These are phyloP conservation scores for Perithous albicinctus DNA, from an alignment of 2,888 invertebrate species.

Conservation along the genomic window DNA sequence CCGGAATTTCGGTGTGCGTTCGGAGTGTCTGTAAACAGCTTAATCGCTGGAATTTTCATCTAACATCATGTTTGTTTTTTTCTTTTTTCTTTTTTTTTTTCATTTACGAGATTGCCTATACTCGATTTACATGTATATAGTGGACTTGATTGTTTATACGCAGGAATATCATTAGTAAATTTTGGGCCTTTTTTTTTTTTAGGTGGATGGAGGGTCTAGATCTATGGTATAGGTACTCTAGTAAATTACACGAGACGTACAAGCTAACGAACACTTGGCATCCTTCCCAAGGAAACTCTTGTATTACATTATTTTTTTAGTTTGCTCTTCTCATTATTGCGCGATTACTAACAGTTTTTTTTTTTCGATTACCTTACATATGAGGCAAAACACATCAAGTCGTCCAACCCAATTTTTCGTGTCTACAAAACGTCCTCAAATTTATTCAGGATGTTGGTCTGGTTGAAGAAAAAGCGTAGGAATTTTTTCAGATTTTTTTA, in stretches of 20 bases:
- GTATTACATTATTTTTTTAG: constrained; percentile 36
- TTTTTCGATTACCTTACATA: constrained; percentile 23
- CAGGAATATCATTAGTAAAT: constrained; percentile 59
- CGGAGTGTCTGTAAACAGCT: constrained; percentile 46
- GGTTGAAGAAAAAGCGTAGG: no score
- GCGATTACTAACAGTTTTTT: constrained; percentile 45
- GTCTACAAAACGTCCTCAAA: no score
- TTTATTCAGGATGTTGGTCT: no score
- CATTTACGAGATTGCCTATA: constrained; percentile 61
- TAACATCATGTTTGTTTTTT: constrained; percentile 53
- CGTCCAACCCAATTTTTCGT: no score
- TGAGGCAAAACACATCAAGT: no score
- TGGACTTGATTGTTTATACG: constrained; percentile 73
- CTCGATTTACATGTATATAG: constrained; percentile 62
- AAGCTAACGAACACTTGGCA: constrained; percentile 65
- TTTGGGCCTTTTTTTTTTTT: constrained; percentile 5
- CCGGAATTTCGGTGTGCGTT: constrained; percentile 48
- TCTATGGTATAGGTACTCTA: constrained; percentile 58
- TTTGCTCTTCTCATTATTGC: constrained; percentile 58
- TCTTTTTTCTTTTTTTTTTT: no score
- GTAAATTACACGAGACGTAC: constrained; percentile 64
- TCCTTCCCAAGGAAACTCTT: constrained; percentile 52
- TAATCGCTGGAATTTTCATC: constrained; percentile 51
- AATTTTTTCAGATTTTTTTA: no score
- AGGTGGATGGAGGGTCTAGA: background rate